These are phyloP conservation scores for Sylvietta virens DNA, from an alignment of 2,113 vertebrate species.

Conservation along the genomic window DNA sequence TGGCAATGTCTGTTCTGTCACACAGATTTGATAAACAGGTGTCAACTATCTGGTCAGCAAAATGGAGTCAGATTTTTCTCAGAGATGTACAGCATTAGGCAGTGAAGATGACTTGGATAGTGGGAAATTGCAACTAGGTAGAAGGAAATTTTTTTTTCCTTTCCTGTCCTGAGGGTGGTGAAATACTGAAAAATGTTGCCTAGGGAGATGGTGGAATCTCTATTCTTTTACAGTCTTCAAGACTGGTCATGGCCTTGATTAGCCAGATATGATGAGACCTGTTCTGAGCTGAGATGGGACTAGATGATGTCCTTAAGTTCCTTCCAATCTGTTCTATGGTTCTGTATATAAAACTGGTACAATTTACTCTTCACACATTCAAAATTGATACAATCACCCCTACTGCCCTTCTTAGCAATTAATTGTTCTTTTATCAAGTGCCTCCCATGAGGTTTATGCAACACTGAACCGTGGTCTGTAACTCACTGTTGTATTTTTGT, in stretches of 20 bases:
- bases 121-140: not conserved
- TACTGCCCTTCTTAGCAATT: not conserved
- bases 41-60: not conserved
- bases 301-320: not conserved
- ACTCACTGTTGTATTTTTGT: not conserved
- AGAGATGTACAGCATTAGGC: not conserved
- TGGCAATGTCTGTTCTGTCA: not conserved
- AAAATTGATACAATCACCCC: not conserved
- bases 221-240: not conserved
- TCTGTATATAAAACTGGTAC: not conserved
- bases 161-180: not conserved
- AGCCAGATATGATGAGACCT: not conserved
- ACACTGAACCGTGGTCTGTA: not conserved
- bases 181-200: not conserved
- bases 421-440: not conserved
- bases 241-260: not conserved
- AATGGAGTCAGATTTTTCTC: not conserved
- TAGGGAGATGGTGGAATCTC: not conserved
- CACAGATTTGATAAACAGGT: not conserved
- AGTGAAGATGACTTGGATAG: not conserved
- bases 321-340: not conserved
- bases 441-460: not conserved
- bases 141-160: not conserved
- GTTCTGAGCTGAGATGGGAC: not conserved
- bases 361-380: not conserved